Evolutionary conservation across 2,113 vertebrate species (phyloP).

Genomic region (Pangasianodon gigas): DNA sequence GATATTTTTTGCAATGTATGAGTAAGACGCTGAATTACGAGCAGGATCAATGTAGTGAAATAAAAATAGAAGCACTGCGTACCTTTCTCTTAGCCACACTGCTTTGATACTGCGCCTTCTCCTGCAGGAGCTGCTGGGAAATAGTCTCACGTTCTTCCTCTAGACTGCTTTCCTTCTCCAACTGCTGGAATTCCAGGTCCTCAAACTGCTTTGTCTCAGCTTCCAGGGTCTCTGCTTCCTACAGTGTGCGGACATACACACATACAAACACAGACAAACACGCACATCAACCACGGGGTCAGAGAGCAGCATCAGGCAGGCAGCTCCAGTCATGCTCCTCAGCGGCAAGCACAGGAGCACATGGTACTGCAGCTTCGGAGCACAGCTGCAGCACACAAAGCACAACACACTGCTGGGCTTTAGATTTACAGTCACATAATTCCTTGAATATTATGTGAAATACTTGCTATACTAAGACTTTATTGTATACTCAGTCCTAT

Average conservation of each 20-base stretch:
- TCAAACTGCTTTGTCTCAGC: constrained; percentile 88
- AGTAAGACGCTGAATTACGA: not conserved
- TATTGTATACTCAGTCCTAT: not conserved
- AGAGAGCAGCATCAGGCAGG: not conserved
- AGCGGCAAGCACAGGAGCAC: not conserved
- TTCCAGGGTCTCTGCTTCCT: constrained; percentile 90
- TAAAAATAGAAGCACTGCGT: not conserved
- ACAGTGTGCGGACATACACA: constrained; percentile 22
- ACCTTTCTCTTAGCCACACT: constrained; percentile 87
- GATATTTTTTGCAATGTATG: not conserved
- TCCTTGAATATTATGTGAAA: not conserved
- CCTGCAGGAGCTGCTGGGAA: constrained; percentile 86
- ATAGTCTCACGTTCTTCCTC: constrained; percentile 89
- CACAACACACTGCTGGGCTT: constrained; percentile 12
- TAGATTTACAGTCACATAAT: not conserved
- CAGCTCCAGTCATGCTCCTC: constrained; percentile 24
- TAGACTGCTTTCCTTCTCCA: constrained; percentile 89
- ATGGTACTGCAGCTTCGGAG: not conserved
- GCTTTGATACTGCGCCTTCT: constrained; percentile 78
- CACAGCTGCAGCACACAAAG: constrained; percentile 9
- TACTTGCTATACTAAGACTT: not conserved
- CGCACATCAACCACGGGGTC: constrained; percentile 9
- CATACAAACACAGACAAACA: constrained; percentile 23
- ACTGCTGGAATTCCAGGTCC: constrained; percentile 97
- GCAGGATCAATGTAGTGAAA: not conserved